These are phyloP conservation scores for Virgularia gustaviana DNA, from an alignment of 92 coral and sea anemone species.

Conservation along the genomic window DNA sequence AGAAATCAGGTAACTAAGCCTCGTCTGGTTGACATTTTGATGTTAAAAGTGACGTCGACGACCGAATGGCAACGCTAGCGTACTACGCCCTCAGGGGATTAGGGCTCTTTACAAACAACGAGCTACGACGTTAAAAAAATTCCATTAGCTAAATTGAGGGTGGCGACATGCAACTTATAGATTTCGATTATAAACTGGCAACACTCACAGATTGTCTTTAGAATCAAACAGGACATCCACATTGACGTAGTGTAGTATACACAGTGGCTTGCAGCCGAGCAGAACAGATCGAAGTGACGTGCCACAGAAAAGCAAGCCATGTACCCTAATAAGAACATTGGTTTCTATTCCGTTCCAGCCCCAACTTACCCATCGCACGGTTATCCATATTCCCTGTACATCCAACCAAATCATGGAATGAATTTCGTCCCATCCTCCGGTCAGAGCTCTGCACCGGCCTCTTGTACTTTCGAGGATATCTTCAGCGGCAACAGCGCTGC, in stretches of 20 bases:
- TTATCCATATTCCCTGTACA: slow-evolving; percentile 29
- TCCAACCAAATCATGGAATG: slow-evolving; percentile 30
- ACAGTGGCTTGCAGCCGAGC: background rate
- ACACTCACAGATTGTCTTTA: background rate
- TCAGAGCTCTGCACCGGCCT: slow-evolving; percentile 11
- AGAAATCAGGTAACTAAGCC: too few species aligned
- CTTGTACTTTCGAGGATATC: slow-evolving; percentile 3
- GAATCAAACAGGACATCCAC: background rate
- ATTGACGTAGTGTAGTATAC: too few species aligned
- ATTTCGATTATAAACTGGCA: slow-evolving; percentile 31
- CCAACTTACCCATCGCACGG: background rate
- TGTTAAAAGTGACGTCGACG: too few species aligned
- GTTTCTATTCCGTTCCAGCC: slow-evolving; percentile 26
- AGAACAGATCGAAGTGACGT: too few species aligned
- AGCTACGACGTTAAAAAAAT: too few species aligned
- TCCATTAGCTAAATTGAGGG: slow-evolving; percentile 24
- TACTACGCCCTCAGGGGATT: slow-evolving; percentile 24
- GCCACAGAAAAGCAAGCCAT: too few species aligned
- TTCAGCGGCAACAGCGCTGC: background rate
- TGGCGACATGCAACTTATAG: slow-evolving; percentile 23
- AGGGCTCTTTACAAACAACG: slow-evolving; percentile 31
- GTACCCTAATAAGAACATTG: slow-evolving; percentile 24
- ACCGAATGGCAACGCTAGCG: too few species aligned
- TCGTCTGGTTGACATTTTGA: too few species aligned
- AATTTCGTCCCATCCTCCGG: background rate